Conservation (phyloP, 2,797 vertebrate species). For the Pseudotriccus pelzelni region DNA sequence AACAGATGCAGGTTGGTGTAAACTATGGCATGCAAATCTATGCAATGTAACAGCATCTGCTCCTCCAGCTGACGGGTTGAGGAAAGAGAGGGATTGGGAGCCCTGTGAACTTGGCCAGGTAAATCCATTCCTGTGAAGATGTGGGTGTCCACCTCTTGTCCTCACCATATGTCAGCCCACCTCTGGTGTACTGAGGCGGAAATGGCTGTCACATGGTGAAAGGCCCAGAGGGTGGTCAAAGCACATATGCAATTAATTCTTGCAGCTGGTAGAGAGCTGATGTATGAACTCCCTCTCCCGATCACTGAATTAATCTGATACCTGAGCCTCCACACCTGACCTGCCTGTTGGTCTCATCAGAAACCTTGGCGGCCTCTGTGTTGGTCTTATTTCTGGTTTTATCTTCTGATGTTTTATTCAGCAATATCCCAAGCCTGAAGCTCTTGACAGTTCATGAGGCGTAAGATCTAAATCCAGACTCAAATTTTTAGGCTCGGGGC, state of each 20-base stretch:
- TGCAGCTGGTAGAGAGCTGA: not conserved
- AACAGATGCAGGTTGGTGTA: not conserved
- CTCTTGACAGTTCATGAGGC: not conserved
- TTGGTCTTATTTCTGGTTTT: not conserved
- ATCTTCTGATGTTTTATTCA: not conserved
- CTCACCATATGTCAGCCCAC: not conserved
- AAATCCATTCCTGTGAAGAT: not conserved
- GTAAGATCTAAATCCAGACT: not conserved
- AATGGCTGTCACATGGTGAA: rapidly evolving
- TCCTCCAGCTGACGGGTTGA: not conserved
- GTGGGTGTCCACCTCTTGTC: not conserved
- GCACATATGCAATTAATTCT: not conserved
- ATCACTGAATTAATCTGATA: not conserved
- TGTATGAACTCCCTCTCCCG: not conserved
- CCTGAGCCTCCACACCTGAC: not conserved
- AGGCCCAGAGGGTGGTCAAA: not conserved
- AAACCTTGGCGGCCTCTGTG: not conserved
- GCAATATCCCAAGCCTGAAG: not conserved
- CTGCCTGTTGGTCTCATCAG: not conserved
- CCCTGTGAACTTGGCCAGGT: not conserved
- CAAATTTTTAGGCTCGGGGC: not conserved
- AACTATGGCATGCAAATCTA: not conserved
- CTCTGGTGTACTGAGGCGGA: not conserved
- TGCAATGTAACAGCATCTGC: not conserved
- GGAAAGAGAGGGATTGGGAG: not conserved